These are phyloP conservation scores for Dendroctonus valens DNA, from an alignment of 1,140 invertebrate species.

Conservation along the genomic window DNA sequence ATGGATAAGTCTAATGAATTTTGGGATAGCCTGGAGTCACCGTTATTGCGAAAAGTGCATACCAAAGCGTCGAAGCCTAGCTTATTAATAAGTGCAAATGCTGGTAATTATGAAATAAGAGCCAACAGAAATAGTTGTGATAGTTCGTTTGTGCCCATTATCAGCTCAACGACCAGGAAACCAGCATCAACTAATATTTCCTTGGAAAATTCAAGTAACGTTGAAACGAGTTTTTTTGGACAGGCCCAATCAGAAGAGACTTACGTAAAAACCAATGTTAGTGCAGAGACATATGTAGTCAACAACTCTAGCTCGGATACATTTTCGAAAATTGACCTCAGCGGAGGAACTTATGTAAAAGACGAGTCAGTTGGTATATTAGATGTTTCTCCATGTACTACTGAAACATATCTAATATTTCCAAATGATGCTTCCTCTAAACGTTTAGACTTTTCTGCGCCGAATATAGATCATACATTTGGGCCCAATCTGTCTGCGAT, in stretches of 20 bases:
- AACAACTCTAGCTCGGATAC: conserved; percentile 37
- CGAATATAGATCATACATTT: too few relatives aligned
- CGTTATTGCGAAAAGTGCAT: not conserved
- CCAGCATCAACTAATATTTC: conserved; percentile 6
- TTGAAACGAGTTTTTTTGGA: not conserved
- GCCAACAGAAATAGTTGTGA: conserved; percentile 4
- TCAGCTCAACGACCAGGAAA: conserved; percentile 15
- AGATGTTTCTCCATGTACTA: not conserved
- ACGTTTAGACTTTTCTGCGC: too few relatives aligned
- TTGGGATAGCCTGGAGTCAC: conserved; percentile 25
- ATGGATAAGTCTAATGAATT: conserved; percentile 14
- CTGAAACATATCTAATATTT: too few relatives aligned
- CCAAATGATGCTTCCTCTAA: too few relatives aligned
- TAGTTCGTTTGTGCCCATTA: conserved; percentile 4
- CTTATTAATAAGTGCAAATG: not conserved
- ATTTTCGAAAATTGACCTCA: conserved; percentile 36
- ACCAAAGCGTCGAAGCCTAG: not conserved
- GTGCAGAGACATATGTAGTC: conserved; percentile 35
- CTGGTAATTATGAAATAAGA: not conserved
- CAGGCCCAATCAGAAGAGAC: conserved; percentile 23
- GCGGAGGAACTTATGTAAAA: conserved; percentile 37
- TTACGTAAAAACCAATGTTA: conserved; percentile 30
- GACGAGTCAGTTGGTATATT: conserved; percentile 19
- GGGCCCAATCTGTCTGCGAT: too few relatives aligned
- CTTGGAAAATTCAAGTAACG: not conserved